phyloP scores from a whole-genome alignment of 1,140 invertebrate species.

The Cylas formicarius region DNA sequence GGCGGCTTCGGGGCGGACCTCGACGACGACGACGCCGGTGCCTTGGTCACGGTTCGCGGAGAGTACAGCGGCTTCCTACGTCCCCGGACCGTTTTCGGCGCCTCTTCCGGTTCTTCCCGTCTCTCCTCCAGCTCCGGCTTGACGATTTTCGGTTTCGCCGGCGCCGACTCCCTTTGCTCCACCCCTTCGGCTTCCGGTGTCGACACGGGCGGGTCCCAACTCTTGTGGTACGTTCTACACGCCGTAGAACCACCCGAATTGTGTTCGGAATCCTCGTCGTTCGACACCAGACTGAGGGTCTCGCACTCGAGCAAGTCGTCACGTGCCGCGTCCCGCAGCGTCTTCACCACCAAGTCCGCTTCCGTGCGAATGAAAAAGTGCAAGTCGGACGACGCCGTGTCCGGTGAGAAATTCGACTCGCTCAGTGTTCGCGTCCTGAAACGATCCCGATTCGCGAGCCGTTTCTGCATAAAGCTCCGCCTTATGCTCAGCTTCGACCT shows the following conservation, averaged over 20 bases:
- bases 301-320: conserved; percentile 56
- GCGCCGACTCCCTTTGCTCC: conserved; percentile 30
- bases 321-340: conserved; percentile 44
- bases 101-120: conserved; percentile 40
- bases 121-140: conserved; percentile 46
- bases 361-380: conserved; percentile 29
- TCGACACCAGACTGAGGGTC: conserved; percentile 61
- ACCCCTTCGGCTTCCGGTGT: not conserved
- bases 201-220: conserved; percentile 32
- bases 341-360: conserved; percentile 47
- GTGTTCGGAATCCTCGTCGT: conserved; percentile 51
- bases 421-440: conserved; percentile 57
- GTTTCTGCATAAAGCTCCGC: conserved; percentile 50
- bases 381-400: conserved; percentile 4
- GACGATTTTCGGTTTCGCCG: conserved; percentile 50
- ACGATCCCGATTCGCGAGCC: conserved; percentile 53
- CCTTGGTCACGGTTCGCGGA: conserved; percentile 29
- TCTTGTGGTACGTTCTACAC: conserved; percentile 41
- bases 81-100: conserved; percentile 65
- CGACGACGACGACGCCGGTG: conserved; percentile 29
- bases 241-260: conserved; percentile 40
- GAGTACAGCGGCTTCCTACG: conserved; percentile 66
- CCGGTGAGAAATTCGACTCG: conserved; percentile 41
- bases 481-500: conserved; percentile 32
- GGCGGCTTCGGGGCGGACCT: conserved; percentile 26